Evolutionary conservation across 2,797 vertebrate genomes (phyloP), one percentile per base, ranked within the genome.

Genomic region (Channallabes apus): DNA sequence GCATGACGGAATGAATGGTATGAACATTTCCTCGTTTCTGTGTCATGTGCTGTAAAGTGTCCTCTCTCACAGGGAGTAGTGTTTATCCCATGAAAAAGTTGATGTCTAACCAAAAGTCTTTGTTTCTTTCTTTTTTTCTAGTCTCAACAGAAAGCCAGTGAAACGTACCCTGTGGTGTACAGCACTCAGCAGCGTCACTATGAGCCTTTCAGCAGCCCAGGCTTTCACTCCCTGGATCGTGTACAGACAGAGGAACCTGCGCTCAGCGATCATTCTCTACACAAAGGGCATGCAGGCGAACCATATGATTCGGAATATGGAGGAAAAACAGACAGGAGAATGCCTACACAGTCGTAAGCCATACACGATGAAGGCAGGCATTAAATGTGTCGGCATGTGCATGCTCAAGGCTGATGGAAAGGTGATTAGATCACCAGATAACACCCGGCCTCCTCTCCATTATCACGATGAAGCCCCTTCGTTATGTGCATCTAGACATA

Each of bases 131-230:
- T 14, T 8, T 73, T 56, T 35, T n/a, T 73, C 4, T 29, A 81
- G 29, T 77, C 80, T 87, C 67, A 75, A 78, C 88, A 91, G 91
- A 89, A 88, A n/a, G 81, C 85, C 54, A 87, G 89, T 79, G 89
- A 89, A 85, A 91, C 88, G 7, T 90, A 77, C 35, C 89, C 89
- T 51, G 79, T 89, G 62, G 67, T 89, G 62, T 87, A 56, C 72
- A 68, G 67, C n/a, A 24, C 75, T 22, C 84, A 80, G 17, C 72
- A 67, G 35, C 32, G 75, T 67, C 80, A 84, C 4, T 71, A 71
- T 76, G 76, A 88, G 81, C 87, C 88, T 15, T 89, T 89, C 62
- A 80, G 68, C 61, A 87, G 85, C 56, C 71, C 86, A 22, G 87
- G 88, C 22, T 88, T 90, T n/a, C 90, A 87, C 85, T 69, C 56